phyloP scores from a whole-genome alignment of 2,113 vertebrate species.

The Potamarius usumacintae region DNA sequence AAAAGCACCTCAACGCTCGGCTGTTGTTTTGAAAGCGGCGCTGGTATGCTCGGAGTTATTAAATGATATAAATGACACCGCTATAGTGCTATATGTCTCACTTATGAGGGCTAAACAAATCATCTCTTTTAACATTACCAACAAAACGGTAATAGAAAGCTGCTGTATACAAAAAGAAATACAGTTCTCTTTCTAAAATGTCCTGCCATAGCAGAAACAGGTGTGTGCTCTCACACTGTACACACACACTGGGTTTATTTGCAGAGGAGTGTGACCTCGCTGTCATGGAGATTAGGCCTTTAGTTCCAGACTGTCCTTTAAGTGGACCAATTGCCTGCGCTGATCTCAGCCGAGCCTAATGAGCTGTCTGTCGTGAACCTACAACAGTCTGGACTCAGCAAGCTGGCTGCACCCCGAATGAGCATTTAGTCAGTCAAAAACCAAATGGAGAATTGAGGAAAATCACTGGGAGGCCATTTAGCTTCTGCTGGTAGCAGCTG shows the following conservation, averaged over 20 bases:
- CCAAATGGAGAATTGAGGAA: constrained; percentile 23
- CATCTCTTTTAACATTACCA: background rate
- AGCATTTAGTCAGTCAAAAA: constrained; percentile 41
- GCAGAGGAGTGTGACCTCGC: constrained; percentile 11
- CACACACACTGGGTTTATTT: constrained; percentile 29
- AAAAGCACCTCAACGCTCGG: too few relatives aligned
- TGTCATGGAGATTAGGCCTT: constrained; percentile 50
- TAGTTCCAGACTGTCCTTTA: constrained; percentile 50
- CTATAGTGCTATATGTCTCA: background rate
- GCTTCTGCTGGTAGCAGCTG: constrained; percentile 32
- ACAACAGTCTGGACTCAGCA: constrained; percentile 23
- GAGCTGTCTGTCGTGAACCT: constrained; percentile 48
- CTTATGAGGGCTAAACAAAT: background rate
- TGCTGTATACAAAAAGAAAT: background rate
- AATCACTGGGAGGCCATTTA: constrained; percentile 9
- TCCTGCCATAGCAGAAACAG: constrained; percentile 18
- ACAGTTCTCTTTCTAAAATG: constrained; percentile 25
- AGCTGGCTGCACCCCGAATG: constrained; percentile 10
- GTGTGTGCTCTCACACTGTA: background rate
- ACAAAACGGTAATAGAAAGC: background rate
- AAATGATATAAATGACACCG: too few relatives aligned
- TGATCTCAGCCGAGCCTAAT: constrained; percentile 51
- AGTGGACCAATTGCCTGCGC: constrained; percentile 20
- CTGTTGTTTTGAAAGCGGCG: too few relatives aligned
- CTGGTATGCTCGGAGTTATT: too few relatives aligned